Evolutionary conservation across 2,888 invertebrate species (phyloP).

Genomic region (Sminthurides aquaticus): DNA sequence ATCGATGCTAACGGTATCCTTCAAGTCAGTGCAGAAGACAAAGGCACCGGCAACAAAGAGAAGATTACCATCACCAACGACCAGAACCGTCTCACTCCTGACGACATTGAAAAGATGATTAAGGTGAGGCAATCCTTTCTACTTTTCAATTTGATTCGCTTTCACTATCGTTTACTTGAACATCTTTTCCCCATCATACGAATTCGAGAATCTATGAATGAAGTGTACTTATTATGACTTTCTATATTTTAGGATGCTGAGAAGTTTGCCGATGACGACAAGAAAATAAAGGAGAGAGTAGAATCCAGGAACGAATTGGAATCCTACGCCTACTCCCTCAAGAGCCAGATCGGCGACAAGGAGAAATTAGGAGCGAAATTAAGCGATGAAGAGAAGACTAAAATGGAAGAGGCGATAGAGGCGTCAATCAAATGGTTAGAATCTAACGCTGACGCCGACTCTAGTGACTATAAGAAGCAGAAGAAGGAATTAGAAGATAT

Average conservation of each 20-base stretch:
- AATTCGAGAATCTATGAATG: too few relatives aligned
- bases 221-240: constrained; percentile 10
- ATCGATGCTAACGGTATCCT: constrained; percentile 91
- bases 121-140: constrained; percentile 49
- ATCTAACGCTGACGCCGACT: constrained; percentile 84
- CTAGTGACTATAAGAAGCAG: constrained; percentile 86
- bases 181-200: background rate
- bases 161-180: background rate
- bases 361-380: constrained; percentile 53
- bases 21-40: constrained; percentile 91
- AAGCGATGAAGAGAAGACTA: constrained; percentile 43
- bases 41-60: constrained; percentile 96
- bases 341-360: constrained; percentile 93
- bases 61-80: constrained; percentile 99
- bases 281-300: constrained; percentile 88
- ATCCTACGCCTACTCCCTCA: constrained; percentile 92
- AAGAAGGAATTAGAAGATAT: constrained; percentile 90
- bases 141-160: background rate
- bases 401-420: constrained; percentile 64
- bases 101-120: constrained; percentile 98
- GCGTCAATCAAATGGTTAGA: constrained; percentile 97
- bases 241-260: constrained; percentile 67
- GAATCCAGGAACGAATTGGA: constrained; percentile 96
- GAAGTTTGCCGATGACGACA: constrained; percentile 97
- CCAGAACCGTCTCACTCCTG: constrained; percentile 91